Evolutionary conservation across 2,113 vertebrate species (phyloP).

Genomic region (Alectura lathami): DNA sequence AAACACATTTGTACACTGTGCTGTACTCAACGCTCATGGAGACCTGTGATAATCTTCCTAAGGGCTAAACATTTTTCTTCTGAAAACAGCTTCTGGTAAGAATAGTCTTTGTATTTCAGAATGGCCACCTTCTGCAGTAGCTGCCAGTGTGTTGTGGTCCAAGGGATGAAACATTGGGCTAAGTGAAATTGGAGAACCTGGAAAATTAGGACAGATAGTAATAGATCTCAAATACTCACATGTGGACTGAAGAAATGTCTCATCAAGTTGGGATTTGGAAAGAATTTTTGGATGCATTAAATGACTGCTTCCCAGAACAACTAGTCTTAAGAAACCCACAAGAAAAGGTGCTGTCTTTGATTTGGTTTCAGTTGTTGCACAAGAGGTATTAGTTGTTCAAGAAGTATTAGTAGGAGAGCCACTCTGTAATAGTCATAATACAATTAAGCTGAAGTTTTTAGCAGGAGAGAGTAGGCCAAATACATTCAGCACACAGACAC

Average conservation of each 20-base stretch:
- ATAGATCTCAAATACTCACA: neutral
- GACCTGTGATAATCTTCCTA: neutral
- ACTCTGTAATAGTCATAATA: neutral
- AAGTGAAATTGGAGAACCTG: neutral
- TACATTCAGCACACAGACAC: neutral
- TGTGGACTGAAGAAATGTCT: neutral
- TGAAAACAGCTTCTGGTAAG: neutral
- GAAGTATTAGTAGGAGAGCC: neutral
- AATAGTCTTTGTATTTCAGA: neutral
- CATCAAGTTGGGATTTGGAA: neutral
- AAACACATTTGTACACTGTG: neutral
- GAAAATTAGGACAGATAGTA: neutral
- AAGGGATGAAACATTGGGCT: neutral
- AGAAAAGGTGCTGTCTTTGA: neutral
- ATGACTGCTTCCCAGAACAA: constrained; percentile 16
- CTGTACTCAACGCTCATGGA: neutral
- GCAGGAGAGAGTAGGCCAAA: neutral
- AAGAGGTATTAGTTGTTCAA: neutral
- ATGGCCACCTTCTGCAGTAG: neutral
- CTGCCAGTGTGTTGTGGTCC: neutral
- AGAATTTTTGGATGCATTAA: neutral
- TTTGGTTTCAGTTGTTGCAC: constrained; percentile 14
- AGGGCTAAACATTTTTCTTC: neutral
- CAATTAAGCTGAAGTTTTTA: neutral
- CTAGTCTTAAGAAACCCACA: constrained; percentile 3